Conservation (phyloP, 2,888 invertebrate species). For the Lissocephala sabroskyi region DNA sequence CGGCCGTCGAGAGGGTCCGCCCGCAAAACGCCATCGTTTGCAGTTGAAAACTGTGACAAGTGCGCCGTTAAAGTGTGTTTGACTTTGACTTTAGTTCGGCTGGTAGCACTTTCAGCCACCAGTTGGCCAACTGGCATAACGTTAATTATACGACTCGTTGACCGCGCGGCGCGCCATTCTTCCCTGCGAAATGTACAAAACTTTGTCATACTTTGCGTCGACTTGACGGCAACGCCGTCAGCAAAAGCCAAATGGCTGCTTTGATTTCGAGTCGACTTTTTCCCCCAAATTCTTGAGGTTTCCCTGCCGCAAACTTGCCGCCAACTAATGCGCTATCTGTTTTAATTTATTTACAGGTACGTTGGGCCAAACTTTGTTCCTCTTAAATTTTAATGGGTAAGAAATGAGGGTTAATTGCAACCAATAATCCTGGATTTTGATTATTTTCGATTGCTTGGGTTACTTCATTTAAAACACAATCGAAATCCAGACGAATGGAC, state of each 20-base stretch:
- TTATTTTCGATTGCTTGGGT: too few relatives aligned
- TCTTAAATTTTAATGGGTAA: too few relatives aligned
- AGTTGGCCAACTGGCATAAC: conserved; percentile 25
- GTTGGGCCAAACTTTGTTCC: too few relatives aligned
- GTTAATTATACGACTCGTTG: conserved; percentile 64
- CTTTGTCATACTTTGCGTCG: conserved; percentile 41
- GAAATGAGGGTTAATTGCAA: too few relatives aligned
- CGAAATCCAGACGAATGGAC: too few relatives aligned
- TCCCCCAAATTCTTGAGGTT: too few relatives aligned
- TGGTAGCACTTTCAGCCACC: neutral
- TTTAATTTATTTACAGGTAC: neutral
- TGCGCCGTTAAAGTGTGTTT: conserved; percentile 46
- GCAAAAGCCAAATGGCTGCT: too few relatives aligned
- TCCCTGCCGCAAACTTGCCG: neutral
- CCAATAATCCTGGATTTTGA: too few relatives aligned
- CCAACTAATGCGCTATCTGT: neutral
- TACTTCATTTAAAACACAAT: too few relatives aligned
- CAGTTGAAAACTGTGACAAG: conserved; percentile 38
- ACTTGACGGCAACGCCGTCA: too few relatives aligned
- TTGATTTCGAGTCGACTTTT: too few relatives aligned
- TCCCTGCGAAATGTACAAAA: conserved; percentile 47
- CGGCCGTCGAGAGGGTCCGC: neutral
- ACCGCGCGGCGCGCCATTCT: conserved; percentile 44
- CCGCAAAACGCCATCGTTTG: conserved; percentile 8
- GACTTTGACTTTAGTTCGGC: conserved; percentile 50